Evolutionary conservation across 2,888 invertebrate species (phyloP), one percentile per base, ranked within the genome.

Genomic region (Tyria jacobaeae): DNA sequence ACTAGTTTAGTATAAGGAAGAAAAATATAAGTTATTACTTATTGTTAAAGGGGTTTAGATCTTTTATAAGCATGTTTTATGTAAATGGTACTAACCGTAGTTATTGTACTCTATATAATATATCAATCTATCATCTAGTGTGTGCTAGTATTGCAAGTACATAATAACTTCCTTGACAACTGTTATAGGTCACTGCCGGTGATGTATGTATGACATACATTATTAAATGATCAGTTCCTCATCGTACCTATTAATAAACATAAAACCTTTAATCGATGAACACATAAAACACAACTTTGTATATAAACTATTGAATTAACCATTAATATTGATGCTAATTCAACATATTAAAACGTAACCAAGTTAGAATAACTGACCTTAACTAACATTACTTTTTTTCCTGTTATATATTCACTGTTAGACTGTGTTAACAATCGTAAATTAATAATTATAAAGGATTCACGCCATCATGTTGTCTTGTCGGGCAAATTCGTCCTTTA

Each of bases 161-260:
- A 17, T 21, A 21, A 12, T 44, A 0, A 12, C 62, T 75, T 77
- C 72, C 74, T 53, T 52, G 49, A 44, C 60, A 56, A 37, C 10
- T 50, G 53, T 44, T 17, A 60, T 72, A 55, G 55, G 62, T 70
- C 58, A 67, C 12, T 66, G 62, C 57, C 64, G n/a, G 56, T 57
- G 56, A 62, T 63, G 48, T 53, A 62, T 63, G 48, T 53, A 39
- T 53, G 24, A 39, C 57, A 53, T 41, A n/a, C 25, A 54, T 54
- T 12, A 41, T 25, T 21, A 14, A 25, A 48, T 39, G 21, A 57
- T 39, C 21, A 12, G 15, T 50, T 57, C 57, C 57, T 50, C n/a
- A 50, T 57, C 25, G 51, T 15, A 15, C 10, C 25, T 48, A 48
- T 35, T 48, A 48, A 57, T 57, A 48, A 25, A 48, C 35, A 48